Evolutionary conservation across 2,113 vertebrate genomes (phyloP), one percentile per base, ranked within the genome.

Genomic region (Syrmaticus mikado): DNA sequence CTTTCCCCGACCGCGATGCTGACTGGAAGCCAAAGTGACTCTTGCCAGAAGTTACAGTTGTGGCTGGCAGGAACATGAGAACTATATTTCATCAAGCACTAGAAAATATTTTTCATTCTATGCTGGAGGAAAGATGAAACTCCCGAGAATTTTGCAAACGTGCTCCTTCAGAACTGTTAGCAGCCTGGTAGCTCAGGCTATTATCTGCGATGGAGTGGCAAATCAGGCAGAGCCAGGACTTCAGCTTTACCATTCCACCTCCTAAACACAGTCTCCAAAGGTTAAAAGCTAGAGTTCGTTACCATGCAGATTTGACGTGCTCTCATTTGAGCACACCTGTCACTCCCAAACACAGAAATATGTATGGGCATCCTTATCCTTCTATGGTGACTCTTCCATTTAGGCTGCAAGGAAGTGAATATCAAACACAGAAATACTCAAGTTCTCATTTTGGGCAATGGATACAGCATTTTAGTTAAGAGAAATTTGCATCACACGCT

Each of bases 1-100:
- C 64, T 74, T 87, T 90, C 62, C 58, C 48, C 13, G 5, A 88
- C 84, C 1, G 1, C 43, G 36, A 71, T 28, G 73, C 77, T 92
- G 84, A 95, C 81, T 89, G 58, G 9, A 85, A 89, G 45, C 86
- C 89, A 92, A 87, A 73, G 4, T 5, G 50, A 66, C n/a, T 79
- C 74, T 79, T 84, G 78, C 84, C 81, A 93, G 74, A 80, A 96
- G 92, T 87, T 85, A 87, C 61, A 70, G 70, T 50, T 66, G 74
- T n/a, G 73, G 76, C 70, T 96, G 88, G 85, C 85, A 93, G 7
- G 27, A 81, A 92, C 80, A 36, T 38, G 81, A 87, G 75, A 77
- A 71, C 65, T 32, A 46, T 36, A 72, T 75, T 86, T 85, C 70
- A 83, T 19, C 28, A 64, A 68, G 77, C 45, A 24, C 0, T 68